Base-by-base conservation (phyloP, 2,113 vertebrate genomes). In the Columba livia region DNA sequence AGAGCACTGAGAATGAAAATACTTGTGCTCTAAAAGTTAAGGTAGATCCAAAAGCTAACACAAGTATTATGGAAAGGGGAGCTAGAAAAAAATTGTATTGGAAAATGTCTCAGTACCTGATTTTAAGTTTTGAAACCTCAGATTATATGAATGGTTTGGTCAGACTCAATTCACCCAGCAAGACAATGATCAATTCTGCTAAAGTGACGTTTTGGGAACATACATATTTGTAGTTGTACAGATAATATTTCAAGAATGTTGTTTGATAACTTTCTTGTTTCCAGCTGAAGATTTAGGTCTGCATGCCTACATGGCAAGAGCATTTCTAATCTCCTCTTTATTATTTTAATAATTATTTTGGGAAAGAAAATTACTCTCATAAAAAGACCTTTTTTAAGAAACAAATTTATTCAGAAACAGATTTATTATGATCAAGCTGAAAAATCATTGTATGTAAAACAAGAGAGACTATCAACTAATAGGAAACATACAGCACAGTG, bases 181-280 rank as follows among this genome's bases (percentile, higher is more conserved):
- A 94, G 71, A 60, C 7, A 7, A 93, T 93, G 71, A 96, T 94
- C 54, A 88, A 10, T 97, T 97, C 84, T 96, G 60, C 82, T 84
- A 94, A 95, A 94, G 77, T 95, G 95, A 89, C 61, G 78, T 97
- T 96, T 97, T 83, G 78, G 73, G 58, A 66, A 50, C 31, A 47
- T 57, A n/a, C 1, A 1, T 95, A 19, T 70, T 69, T 94, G 51
- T 87, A 75, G 88, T 91, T 93, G 70, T 67, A 72, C 44, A 85
- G 95, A 54, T 93, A 79, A 36, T 86, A 96, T 94, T 96, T 94
- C 65, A 90, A 48, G 73, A 64, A 48, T 65, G 69, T 94, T 96
- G 73, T 94, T 84, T 91, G 42, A 53, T 96, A 29, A 54, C 70
- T 77, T 93, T 79, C 26, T 69, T 34, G 25, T 97, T 96, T 97